These are phyloP conservation scores for Ormyrus pomaceus DNA, from an alignment of 2,888 invertebrate genomes.

Conservation along the genomic window DNA sequence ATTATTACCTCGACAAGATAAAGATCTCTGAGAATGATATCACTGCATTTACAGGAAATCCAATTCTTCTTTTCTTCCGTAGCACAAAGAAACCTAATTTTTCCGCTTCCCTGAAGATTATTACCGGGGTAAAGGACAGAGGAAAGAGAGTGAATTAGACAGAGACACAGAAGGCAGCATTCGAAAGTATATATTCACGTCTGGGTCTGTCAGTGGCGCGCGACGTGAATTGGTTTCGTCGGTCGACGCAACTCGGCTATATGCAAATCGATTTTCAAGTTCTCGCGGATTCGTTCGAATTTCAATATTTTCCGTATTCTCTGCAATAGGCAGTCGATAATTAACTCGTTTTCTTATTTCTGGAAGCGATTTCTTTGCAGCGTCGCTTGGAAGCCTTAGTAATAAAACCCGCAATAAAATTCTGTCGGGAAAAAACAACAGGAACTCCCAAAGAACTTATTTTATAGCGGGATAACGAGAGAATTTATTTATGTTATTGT, in stretches of 20 bases:
- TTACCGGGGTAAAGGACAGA: neutral
- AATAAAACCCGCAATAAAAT: no score
- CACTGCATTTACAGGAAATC: no score
- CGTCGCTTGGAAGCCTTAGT: no score
- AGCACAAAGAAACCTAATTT: neutral
- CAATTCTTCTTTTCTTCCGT: neutral
- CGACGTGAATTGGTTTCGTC: neutral
- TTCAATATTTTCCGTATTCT: constrained; percentile 6
- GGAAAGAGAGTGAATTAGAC: neutral
- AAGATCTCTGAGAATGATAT: no score
- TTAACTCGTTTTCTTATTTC: neutral
- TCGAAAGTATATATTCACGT: neutral
- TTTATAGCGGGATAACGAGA: no score
- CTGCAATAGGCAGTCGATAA: neutral
- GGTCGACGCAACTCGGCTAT: neutral
- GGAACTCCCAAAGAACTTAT: no score
- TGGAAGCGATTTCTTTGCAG: neutral
- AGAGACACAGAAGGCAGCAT: neutral
- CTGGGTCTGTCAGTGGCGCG: neutral
- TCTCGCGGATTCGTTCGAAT: neutral
- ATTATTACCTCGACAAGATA: no score
- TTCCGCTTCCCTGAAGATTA: neutral
- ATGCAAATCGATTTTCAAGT: constrained; percentile 12
- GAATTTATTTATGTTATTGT: no score
- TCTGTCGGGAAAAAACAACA: no score